Evolutionary conservation across 2,888 invertebrate species (phyloP), one percentile per base, ranked within the genome.

Genomic region (Nomada fabriciana): DNA sequence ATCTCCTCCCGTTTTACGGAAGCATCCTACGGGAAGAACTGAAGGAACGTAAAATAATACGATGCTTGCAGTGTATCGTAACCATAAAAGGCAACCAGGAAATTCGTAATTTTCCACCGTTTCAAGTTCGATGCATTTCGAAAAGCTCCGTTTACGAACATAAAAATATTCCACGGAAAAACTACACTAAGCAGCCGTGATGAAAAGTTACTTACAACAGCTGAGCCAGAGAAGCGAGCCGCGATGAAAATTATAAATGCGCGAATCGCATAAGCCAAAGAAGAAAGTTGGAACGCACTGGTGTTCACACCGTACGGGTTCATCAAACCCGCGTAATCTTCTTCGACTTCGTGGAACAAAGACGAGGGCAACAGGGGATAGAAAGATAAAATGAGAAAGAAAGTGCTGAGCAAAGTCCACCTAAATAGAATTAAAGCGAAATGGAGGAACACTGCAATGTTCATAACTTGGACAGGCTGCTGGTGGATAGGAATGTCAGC

Each of bases 341-440:
- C n/a, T 47, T 47, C 67, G 50, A 57, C 29, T 55, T 15, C 55
- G 10, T 70, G 84, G n/a, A 72, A 79, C 36, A 57, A 57, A 63
- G 72, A 23, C 47, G 63, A 15, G 15, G 67, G 9, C 13, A 4
- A 47, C n/a, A 52, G 42, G 25, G 36, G 25, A n/a, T 20, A 4
- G n/a, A 18, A 13, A 18, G 42, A 50, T 36, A n/a, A 5, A 36
- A 2, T 20, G 20, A 43, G 55, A 25, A 15, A 50, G 36, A n/a
- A 5, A 36, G 2, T 36, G 20, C 43, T 52, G 23, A 15, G 57
- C 29, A 29, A 64, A 18, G 61, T 68, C 23, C 43, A 53, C 23
- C 63, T 77, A 87, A 88, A 89, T 87, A 82, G 86, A 82, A 89
- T 89, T 89, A 89, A 88, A 86, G 81, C 78, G 80, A 75, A 86